Evolutionary conservation across 2,113 vertebrate species (phyloP).

Genomic region (Vanacampus margaritifer): DNA sequence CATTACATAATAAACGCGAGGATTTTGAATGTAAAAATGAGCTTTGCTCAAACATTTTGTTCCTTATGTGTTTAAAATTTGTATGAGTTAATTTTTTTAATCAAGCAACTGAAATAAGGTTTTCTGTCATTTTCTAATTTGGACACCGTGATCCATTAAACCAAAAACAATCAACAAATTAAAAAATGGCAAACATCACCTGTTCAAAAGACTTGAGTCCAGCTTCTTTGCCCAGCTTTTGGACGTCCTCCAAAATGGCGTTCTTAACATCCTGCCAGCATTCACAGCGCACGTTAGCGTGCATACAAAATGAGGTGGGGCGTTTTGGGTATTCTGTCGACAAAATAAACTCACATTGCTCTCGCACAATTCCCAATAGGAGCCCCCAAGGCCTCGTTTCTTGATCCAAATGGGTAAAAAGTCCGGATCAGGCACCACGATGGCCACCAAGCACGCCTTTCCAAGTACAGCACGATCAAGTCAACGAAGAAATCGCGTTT

Average conservation of each 20-base stretch:
- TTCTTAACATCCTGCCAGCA: slow-evolving; percentile 81
- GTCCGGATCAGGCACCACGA: slow-evolving; percentile 89
- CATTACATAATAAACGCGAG: not conserved
- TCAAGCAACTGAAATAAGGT: not conserved
- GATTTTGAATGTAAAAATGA: not conserved
- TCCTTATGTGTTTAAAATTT: too few relatives aligned
- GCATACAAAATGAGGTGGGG: too few relatives aligned
- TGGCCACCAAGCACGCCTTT: slow-evolving; percentile 86
- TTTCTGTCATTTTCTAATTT: not conserved
- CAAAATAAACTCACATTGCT: slow-evolving; percentile 74
- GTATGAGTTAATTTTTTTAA: not conserved
- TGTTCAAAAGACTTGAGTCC: slow-evolving; percentile 97
- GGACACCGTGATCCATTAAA: not conserved
- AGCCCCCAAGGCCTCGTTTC: slow-evolving; percentile 80
- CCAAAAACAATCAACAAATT: not conserved
- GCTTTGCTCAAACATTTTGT: not conserved
- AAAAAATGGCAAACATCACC: slow-evolving; percentile 64
- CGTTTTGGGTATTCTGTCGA: not conserved
- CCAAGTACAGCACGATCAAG: slow-evolving; percentile 3
- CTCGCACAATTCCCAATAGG: slow-evolving; percentile 83
- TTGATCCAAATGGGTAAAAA: slow-evolving; percentile 79
- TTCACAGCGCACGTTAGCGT: slow-evolving; percentile 6
- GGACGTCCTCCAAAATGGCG: slow-evolving; percentile 82
- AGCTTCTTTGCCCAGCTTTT: slow-evolving; percentile 82
- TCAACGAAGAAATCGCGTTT: not conserved